Evolutionary conservation across 1,140 invertebrate genomes (phyloP).

Genomic region (Dreissena rostriformis): DNA sequence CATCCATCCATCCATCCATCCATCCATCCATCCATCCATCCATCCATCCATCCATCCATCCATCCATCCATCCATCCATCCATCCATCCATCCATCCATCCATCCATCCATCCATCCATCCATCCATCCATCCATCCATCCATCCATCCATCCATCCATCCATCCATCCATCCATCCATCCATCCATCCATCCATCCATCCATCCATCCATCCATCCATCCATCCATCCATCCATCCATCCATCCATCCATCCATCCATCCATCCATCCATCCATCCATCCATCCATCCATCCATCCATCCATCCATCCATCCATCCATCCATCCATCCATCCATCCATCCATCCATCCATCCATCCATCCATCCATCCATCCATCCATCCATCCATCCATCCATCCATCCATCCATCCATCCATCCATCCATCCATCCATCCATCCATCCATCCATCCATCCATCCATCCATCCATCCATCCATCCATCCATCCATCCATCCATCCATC

Average conservation of each 20-base stretch:
- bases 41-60: neutral
- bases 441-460: neutral
- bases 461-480: neutral
- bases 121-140: neutral
- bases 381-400: neutral
- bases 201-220: neutral
- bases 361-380: neutral
- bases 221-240: neutral
- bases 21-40: neutral
- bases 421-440: neutral
- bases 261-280: neutral
- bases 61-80: neutral
- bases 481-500: neutral
- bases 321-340: neutral
- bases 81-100: neutral
- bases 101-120: neutral
- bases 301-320: neutral
- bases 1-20: neutral
- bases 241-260: neutral
- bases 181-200: neutral
- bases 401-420: neutral
- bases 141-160: neutral
- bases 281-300: neutral
- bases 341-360: neutral
- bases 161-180: neutral